These are phyloP conservation scores for Bombus soroeensis DNA, from an alignment of 1,140 invertebrate genomes.

Conservation along the genomic window DNA sequence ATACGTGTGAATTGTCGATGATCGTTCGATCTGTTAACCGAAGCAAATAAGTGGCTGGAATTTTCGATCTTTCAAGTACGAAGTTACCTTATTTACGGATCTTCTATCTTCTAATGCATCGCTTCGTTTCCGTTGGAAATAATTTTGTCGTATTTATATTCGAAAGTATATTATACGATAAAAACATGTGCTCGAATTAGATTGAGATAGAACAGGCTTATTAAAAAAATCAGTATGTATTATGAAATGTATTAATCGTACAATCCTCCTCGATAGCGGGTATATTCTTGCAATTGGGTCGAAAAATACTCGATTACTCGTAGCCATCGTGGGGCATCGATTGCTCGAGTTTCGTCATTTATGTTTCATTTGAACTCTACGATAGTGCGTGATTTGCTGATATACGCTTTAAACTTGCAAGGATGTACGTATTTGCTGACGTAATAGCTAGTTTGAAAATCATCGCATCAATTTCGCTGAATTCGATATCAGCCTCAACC, in stretches of 20 bases:
- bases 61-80: background rate
- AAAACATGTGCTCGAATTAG: too few species aligned
- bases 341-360: background rate
- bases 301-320: too few species aligned
- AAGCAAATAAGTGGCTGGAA: too few species aligned
- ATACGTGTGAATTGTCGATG: background rate
- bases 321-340: background rate
- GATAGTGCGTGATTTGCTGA: background rate
- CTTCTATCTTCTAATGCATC: background rate
- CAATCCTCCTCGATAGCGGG: too few species aligned
- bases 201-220: too few species aligned
- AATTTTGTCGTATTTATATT: too few species aligned
- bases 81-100: background rate
- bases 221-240: too few species aligned
- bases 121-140: background rate
- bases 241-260: too few species aligned
- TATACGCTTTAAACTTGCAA: background rate
- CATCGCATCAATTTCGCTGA: background rate
- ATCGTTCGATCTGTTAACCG: too few species aligned
- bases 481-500: too few species aligned
- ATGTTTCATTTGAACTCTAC: background rate
- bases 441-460: background rate
- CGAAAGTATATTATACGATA: too few species aligned
- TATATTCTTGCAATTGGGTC: too few species aligned
- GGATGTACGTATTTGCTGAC: background rate